Conservation (phyloP, 2,888 invertebrate species). For the Lamellibrachia columna region DNA sequence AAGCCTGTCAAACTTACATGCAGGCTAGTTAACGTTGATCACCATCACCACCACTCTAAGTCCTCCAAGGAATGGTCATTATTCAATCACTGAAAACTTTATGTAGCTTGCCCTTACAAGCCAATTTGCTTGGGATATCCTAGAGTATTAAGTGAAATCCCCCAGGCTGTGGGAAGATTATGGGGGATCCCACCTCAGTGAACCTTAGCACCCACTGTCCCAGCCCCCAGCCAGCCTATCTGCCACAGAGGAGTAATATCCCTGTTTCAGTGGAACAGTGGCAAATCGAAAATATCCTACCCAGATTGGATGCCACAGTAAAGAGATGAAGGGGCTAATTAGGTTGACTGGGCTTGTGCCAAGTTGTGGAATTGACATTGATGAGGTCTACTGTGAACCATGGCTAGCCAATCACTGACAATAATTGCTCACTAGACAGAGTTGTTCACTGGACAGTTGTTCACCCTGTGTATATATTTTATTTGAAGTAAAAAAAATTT, state of each 20-base stretch:
- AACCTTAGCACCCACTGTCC: not conserved
- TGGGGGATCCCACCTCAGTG: not conserved
- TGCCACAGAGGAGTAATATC: slow-evolving; percentile 22
- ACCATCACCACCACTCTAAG: not conserved
- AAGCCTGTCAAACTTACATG: not conserved
- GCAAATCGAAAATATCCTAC: not conserved
- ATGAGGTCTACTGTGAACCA: too few relatives aligned
- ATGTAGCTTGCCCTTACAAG: not conserved
- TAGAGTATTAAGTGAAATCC: not conserved
- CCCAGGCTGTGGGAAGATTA: not conserved
- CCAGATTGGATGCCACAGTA: too few relatives aligned
- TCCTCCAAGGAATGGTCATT: not conserved
- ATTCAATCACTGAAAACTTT: not conserved
- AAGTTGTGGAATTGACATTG: too few relatives aligned
- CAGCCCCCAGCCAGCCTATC: not conserved
- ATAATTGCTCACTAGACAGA: too few relatives aligned
- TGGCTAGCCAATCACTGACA: too few relatives aligned
- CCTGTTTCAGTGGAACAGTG: slow-evolving; percentile 27
- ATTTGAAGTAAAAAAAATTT: too few relatives aligned
- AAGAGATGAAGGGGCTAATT: not conserved
- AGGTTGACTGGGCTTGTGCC: too few relatives aligned
- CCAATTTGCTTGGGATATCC: not conserved
- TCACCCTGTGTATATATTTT: too few relatives aligned
- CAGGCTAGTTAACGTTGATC: not conserved
- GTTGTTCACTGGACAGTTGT: too few relatives aligned